Percentiles rank a stretch among this genome's conserved stretches.
Conservation (phyloP, 2,888 invertebrate genomes). For the Pachliopta kotzebuea region DNA sequence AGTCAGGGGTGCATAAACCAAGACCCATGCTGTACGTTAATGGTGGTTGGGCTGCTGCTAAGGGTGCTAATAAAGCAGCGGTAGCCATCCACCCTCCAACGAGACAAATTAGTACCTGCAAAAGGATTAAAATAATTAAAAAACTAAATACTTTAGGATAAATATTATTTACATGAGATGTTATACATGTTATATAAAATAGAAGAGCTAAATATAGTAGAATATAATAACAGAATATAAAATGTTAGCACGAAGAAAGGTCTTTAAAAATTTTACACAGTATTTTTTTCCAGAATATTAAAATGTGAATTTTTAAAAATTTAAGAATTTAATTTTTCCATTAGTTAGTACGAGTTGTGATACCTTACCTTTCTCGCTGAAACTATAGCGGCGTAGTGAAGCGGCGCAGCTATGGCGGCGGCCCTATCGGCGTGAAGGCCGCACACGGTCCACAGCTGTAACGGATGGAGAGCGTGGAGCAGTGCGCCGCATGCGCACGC, state of each 20-base stretch:
- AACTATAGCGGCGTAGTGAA: conserved; percentile 89
- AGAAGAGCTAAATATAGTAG: too few relatives aligned
- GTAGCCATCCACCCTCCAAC: conserved; percentile 84
- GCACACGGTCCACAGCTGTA: conserved; percentile 90
- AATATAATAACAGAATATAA: too few relatives aligned
- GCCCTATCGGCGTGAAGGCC: conserved; percentile 90
- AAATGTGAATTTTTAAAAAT: too few relatives aligned
- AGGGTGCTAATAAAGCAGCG: conserved; percentile 82
- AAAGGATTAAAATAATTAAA: neutral
- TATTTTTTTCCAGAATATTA: too few relatives aligned
- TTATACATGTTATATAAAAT: too few relatives aligned
- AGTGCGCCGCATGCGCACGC: conserved; percentile 85
- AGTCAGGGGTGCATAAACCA: conserved; percentile 85
- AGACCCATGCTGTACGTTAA: conserved; percentile 67
- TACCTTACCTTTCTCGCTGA: conserved; percentile 83
- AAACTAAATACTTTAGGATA: neutral
- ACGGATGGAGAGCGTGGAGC: conserved; percentile 84
- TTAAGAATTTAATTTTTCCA: too few relatives aligned
- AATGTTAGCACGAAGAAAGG: too few relatives aligned
- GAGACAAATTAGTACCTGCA: conserved; percentile 64
- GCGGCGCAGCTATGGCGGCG: conserved; percentile 89
- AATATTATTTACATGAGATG: too few relatives aligned
- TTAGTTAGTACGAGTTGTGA: too few relatives aligned
- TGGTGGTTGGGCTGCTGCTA: conserved; percentile 80
- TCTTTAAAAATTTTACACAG: too few relatives aligned